Base-by-base conservation (phyloP, 2,888 invertebrate genomes). In the Habrosyne pyritoides region DNA sequence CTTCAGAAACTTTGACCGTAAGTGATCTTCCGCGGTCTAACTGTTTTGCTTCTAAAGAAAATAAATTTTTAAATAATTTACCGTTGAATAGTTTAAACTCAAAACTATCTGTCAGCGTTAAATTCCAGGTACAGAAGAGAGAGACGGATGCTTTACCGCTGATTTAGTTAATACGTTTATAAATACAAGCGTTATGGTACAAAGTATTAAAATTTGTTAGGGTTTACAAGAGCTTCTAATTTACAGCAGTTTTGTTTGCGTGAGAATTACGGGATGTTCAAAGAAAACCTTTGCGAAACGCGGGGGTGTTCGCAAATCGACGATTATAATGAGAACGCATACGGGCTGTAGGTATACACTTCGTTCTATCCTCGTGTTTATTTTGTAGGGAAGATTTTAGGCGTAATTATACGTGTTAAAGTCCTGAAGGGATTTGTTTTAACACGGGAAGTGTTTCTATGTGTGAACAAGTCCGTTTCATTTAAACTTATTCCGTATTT, bases 261-360 rank as follows among this genome's bases (percentile, higher is more conserved):
- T 51, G 52, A 55, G 50, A 61, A 63, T 61, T 53, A 58, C 61
- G 53, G 53, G 53, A 53, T 56, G 64, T 67, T 67, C 65, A 64
- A 69, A 70, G 66, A 70, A 63, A 60, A 63, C 61, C 47, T 60
- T 69, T 57, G 55, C 53, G 48, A 56, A 59, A 47, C 61, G 63
- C 60, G 67, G 60, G 49, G 61, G 60, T 53, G n/a, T 33, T 33
- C 5, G 42, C 42, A 42, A 42, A 42, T 42, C 30, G 61, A 48
- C 60, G 54, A 53, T 28, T 56, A 28, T 70, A 66, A 68, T 68
- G 61, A 70, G 59, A 18, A 6, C 56, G 57, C 58, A 70, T 70
- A 66, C 70, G 70, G 70, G 70, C 52, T 66, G 60, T 70, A 67
- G 64, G 24, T 24, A 6, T 42, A 61, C 54, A 50, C 55, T 64